Evolutionary conservation across 2,797 vertebrate species (phyloP).

Genomic region (Onychomys leucogaster): DNA sequence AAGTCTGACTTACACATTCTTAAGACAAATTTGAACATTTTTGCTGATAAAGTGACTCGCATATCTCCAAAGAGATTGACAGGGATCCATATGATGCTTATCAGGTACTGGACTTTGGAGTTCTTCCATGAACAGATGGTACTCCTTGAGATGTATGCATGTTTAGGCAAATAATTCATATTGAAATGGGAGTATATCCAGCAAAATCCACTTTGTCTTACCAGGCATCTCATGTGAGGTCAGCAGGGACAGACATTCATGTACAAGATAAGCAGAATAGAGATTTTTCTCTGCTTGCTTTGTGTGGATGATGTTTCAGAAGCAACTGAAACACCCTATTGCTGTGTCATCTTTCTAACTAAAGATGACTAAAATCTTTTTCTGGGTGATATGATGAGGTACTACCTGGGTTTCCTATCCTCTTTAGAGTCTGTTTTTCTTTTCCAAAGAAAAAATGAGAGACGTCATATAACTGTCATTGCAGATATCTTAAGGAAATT

Average conservation of each 20-base stretch:
- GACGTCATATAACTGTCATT: conserved; percentile 31
- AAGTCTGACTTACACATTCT: background rate
- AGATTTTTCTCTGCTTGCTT: background rate
- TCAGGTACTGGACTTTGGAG: rapidly evolving
- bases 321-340: background rate
- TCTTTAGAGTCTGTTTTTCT: background rate
- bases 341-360: background rate
- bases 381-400: background rate
- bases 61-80: rapidly evolving
- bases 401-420: conserved; percentile 3
- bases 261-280: background rate
- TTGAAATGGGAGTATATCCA: background rate
- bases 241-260: background rate
- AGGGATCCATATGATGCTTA: background rate
- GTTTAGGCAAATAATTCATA: background rate
- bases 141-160: background rate
- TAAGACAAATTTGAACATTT: background rate
- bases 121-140: background rate
- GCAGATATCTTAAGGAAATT: conserved; percentile 10
- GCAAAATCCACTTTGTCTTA: no score
- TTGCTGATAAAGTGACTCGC: background rate
- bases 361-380: background rate
- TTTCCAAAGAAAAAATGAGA: background rate
- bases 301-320: background rate
- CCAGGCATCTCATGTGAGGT: rapidly evolving